These are phyloP conservation scores for Xestobium rufovillosum DNA, from an alignment of 2,888 invertebrate species.

Conservation along the genomic window DNA sequence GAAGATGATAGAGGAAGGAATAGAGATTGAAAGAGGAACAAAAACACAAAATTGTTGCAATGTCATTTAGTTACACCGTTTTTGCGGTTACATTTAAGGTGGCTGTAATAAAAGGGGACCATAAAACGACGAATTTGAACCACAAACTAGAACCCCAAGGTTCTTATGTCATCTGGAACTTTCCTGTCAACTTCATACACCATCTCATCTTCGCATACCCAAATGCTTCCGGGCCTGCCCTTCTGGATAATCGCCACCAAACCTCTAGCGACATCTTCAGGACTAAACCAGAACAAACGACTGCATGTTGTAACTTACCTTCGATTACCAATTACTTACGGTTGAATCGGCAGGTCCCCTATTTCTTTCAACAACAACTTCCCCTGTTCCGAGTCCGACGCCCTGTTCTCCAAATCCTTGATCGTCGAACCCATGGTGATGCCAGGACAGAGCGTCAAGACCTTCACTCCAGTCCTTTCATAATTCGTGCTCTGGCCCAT, in stretches of 20 bases:
- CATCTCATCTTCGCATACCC: constrained; percentile 42
- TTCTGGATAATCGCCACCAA: constrained; percentile 23
- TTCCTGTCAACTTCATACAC: constrained; percentile 39
- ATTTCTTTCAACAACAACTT: constrained; percentile 20
- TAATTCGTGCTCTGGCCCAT: constrained; percentile 37
- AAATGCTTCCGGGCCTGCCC: constrained; percentile 43
- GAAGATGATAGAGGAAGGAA: no score
- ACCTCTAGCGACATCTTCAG: not conserved
- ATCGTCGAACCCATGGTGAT: constrained; percentile 32
- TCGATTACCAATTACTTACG: constrained; percentile 24
- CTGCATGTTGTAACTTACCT: not conserved
- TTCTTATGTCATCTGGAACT: no score
- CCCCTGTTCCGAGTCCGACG: constrained; percentile 16
- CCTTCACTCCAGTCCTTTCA: constrained; percentile 31
- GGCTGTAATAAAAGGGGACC: no score
- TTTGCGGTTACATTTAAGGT: no score
- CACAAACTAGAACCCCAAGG: no score
- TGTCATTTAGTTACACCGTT: no score
- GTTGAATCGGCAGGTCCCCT: constrained; percentile 28
- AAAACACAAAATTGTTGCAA: no score
- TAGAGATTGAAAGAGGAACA: no score
- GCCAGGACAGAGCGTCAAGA: constrained; percentile 37
- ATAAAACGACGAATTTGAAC: no score
- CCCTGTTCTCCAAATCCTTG: constrained; percentile 19
- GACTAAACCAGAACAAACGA: not conserved